These are phyloP conservation scores for Nomada fucata DNA, from an alignment of 2,888 invertebrate species.

Conservation along the genomic window DNA sequence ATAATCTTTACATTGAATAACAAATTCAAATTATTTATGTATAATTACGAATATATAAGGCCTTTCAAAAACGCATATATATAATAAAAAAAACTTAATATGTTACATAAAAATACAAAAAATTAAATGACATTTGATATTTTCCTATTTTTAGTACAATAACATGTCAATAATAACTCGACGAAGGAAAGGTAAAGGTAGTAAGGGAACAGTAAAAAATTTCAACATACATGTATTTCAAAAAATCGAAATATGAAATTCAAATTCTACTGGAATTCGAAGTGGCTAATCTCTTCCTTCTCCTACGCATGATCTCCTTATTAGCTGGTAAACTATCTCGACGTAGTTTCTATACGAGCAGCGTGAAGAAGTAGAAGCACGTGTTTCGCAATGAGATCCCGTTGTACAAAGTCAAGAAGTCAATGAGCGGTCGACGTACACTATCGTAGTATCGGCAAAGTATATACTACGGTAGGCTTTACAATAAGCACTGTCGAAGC, in stretches of 20 bases:
- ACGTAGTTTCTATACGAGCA: conserved; percentile 3
- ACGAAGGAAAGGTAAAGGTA: background rate
- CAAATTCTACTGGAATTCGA: background rate
- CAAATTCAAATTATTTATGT: too few species aligned
- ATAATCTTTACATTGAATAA: too few species aligned
- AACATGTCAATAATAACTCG: background rate
- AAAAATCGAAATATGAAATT: background rate
- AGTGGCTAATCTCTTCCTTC: background rate
- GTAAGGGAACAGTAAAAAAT: background rate
- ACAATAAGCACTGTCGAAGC: conserved; percentile 46
- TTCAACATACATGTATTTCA: background rate
- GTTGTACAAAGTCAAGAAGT: conserved; percentile 48
- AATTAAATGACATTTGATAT: too few species aligned
- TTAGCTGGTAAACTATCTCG: background rate
- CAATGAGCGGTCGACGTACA: conserved; percentile 48
- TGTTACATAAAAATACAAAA: too few species aligned
- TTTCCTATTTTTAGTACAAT: background rate
- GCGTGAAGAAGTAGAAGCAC: conserved; percentile 24
- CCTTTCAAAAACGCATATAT: too few species aligned
- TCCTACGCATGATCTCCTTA: background rate
- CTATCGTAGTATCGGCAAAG: conserved; percentile 42
- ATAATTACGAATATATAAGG: too few species aligned
- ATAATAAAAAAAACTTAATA: too few species aligned
- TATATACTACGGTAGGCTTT: conserved; percentile 28
- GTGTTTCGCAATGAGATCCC: conserved; percentile 29